These are phyloP conservation scores for Oncorhynchus gorbuscha DNA, from an alignment of 2,113 vertebrate species.

Conservation along the genomic window DNA sequence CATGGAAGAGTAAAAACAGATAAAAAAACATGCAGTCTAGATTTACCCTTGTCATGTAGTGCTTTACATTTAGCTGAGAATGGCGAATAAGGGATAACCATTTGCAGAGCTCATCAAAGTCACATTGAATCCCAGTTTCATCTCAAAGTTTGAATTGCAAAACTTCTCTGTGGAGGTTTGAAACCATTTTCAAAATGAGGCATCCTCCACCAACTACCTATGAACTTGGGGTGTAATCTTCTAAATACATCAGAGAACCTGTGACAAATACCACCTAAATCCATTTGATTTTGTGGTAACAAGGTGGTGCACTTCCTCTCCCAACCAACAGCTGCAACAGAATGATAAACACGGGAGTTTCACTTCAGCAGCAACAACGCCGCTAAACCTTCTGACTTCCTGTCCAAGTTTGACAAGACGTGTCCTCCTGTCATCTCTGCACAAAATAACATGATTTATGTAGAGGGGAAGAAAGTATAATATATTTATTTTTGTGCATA, in stretches of 20 bases:
- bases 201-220: neutral
- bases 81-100: no score
- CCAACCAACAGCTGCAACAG: slow-evolving; percentile 53
- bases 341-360: slow-evolving; percentile 51
- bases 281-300: slow-evolving; percentile 48
- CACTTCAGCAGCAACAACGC: slow-evolving; percentile 33
- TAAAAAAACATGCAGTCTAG: no score
- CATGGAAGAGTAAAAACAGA: no score
- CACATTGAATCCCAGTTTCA: neutral
- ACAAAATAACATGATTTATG: slow-evolving; percentile 6
- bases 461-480: neutral
- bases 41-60: no score
- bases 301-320: slow-evolving; percentile 41
- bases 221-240: slow-evolving; percentile 30
- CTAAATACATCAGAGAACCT: slow-evolving; percentile 13
- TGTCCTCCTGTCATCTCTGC: slow-evolving; percentile 54
- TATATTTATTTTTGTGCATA: neutral
- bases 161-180: slow-evolving; percentile 26
- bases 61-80: no score
- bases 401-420: slow-evolving; percentile 60
- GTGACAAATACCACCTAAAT: slow-evolving; percentile 51
- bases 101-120: no score
- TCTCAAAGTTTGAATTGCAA: slow-evolving; percentile 1
- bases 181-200: neutral
- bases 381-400: slow-evolving; percentile 58